These are phyloP conservation scores for Erythrocebus patas DNA, from an alignment of 2,113 vertebrate genomes.

Conservation along the genomic window DNA sequence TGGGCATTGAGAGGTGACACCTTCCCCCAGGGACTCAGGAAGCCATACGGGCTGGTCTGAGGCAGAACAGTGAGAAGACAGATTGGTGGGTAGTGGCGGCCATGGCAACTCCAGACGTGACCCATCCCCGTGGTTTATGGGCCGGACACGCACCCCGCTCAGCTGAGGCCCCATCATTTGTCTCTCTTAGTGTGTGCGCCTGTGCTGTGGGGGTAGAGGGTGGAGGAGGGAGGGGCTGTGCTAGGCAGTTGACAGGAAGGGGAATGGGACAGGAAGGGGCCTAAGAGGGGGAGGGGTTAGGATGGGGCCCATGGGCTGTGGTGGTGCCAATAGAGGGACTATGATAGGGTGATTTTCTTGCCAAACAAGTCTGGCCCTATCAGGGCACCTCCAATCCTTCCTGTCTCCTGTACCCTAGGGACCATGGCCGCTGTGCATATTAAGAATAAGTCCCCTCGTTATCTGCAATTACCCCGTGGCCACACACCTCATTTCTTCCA, in stretches of 20 bases:
- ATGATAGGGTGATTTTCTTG: conserved; percentile 3
- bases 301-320: neutral
- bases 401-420: conserved; percentile 63
- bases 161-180: conserved; percentile 75
- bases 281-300: neutral
- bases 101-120: conserved; percentile 95
- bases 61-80: conserved; percentile 82
- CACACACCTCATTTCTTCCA: conserved; percentile 89
- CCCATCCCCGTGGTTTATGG: conserved; percentile 96
- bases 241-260: neutral
- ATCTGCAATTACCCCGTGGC: conserved; percentile 89
- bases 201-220: neutral
- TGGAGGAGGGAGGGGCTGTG: neutral
- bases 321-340: neutral
- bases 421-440: conserved; percentile 82
- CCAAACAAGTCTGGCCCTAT: conserved; percentile 55
- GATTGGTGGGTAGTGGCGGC: conserved; percentile 86
- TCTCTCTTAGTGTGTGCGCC: conserved; percentile 73
- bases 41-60: conserved; percentile 12
- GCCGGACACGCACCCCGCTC: conserved; percentile 87
- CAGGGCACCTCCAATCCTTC: conserved; percentile 72
- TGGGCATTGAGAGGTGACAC: neutral
- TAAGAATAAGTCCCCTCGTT: conserved; percentile 91
- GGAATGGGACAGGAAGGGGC: neutral
- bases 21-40: neutral